Base-by-base conservation (phyloP, 1,140 invertebrate species). In the Gonatopus flavifemur region DNA sequence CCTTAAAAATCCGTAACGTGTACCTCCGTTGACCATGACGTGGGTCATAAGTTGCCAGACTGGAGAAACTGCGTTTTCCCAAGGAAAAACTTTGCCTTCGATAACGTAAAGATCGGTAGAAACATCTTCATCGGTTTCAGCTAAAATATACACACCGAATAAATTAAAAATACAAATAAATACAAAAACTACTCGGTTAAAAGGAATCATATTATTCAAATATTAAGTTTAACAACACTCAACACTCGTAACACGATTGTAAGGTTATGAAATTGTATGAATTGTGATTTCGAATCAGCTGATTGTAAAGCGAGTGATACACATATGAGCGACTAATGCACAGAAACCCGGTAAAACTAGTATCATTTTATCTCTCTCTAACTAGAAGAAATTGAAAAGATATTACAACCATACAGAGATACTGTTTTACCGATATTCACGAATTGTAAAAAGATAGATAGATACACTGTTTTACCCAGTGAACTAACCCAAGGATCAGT, bases 1-100 rank as follows among this genome's bases (percentile, higher is more conserved):
- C 85, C 79, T 85, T 10, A 96, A 73, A 74, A 93, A 95, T 37
- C 90, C 93, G 60, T 92, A 83, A 70, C 87, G 88, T 74, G 93
- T 86, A 9, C 92, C 93, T 19, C 91, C 90, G 69, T 96, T 95
- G 1, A 93, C 87, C 61, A 93, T 85, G 8, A 97, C 80, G 52
- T 86, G 81, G 4, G 91, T 91, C 53, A 85, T 83, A 3, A 85
- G 74, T 70, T 91, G 85, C 91, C 92, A 95, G 54, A 84, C 86
- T 3, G 69, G 76, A 19, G 74, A 66, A 46, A 61, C 69, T 12
- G 70, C 68, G 31, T 84, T 82, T 38, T 89, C 87, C 15, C 86
- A 83, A 1, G 88, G 83, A 65, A 87, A 87, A 1, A 94, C 86
- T 79, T 88, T 87, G 13, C 93, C 93, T 77, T 94, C 91, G 41